Base-by-base conservation (phyloP, 1,140 invertebrate species). In the Portunus trituberculatus region DNA sequence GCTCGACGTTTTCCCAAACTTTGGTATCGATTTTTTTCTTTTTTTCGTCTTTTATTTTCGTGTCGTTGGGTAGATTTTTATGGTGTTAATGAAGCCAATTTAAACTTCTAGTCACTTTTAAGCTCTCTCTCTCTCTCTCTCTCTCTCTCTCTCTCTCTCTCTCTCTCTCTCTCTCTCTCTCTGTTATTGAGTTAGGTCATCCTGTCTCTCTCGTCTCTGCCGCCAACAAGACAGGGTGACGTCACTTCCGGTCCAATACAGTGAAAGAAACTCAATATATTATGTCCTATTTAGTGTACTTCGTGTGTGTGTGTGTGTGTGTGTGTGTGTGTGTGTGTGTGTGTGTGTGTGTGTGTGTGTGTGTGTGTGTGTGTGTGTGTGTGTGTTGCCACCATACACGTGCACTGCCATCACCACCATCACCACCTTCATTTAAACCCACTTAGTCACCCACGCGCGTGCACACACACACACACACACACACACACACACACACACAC, bases 61-160 rank as follows among this genome's bases (percentile, higher is more conserved):
- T 76, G 39, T 39, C 39, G 39, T 20, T 76, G 67, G 67, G 67
- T 76, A 7, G 20, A n/a, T n/a, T n/a, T n/a, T 76, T 76, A 76
- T 25, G 25, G 67, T n/a, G 20, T 7, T n/a, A 76, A 25, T 76
- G 67, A 76, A n/a, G 16, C 67, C 16, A 76, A 76, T 76, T 76
- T 76, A 76, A 76, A 76, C 67, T 76, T 76, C n/a, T n/a, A 2
- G 12, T 76, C 0, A 76, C 20, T 76, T 76, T n/a, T 76, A 76
- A 25, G 67, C 52, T 59, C 52, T 59, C 52, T 59, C 52, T 59
- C 52, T 59, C 52, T 59, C 52, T 59, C 52, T 59, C 52, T 59
- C 52, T 59, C 67, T n/a, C 67, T n/a, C 67, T 76, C 67, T 76
- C 67, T 76, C 67, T 76, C 67, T 76, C 67, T 76, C 67, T 76